Evolutionary conservation across 2,113 vertebrate genomes (phyloP), one percentile per base, ranked within the genome.

Genomic region (Leiothrix lutea): DNA sequence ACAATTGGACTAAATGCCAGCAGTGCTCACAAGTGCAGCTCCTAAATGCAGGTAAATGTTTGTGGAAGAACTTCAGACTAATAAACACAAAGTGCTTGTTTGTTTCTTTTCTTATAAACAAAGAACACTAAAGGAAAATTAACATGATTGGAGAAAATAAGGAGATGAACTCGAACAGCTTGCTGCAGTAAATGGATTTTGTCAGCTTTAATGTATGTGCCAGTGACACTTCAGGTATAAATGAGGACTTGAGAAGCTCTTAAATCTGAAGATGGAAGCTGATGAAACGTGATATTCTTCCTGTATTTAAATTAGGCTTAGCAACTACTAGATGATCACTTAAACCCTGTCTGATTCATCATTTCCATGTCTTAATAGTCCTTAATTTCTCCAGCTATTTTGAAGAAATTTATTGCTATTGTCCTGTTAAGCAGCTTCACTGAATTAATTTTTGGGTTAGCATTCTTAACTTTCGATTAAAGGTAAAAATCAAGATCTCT

Each of bases 201-300:
- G 42, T 73, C 90, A 93, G 66, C 65, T 75, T 87, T 94, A 95
- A 92, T 86, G 54, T 88, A 83, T 74, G 33, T 97, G 60, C 86
- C 85, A 95, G 78, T 86, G 89, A 96, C 74, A 97, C 85, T 97
- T 95, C 86, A 85, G 70, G 81, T 97, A 94, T 90, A 94, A 95
- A 94, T 92, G 77, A 97, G 79, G 57, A 90, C 70, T 94, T 93
- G 73, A 88, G 85, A 91, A 92, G 50, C 65, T 90, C 75, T 94
- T 95, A 92, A 97, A 95, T 91, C 80, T 94, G 78, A 96, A 95
- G 93, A 86, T 73, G 91, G 92, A 92, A 96, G 69, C 24, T 94
- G 86, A 93, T 96, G 88, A 90, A 92, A 94, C 1, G 20, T 92
- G 75, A 86, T 88, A 84, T 71, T 95, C 70, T 92, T 92, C 61